Conservation (phyloP, 2,113 vertebrate genomes). For the Cephalopholis sonnerati region DNA sequence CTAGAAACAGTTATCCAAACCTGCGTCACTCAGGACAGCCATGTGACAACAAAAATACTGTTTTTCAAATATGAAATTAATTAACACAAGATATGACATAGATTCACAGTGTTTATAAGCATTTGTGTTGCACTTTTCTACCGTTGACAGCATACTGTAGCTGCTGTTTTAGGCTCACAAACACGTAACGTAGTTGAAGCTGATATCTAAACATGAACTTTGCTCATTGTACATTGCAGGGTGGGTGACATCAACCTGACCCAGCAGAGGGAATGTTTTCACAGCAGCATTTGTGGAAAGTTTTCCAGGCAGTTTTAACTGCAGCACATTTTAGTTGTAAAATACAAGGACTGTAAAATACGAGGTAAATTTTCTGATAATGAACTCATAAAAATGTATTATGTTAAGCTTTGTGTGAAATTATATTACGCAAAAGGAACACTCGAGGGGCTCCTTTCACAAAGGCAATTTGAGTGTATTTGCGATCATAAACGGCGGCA, state of each 20-base stretch:
- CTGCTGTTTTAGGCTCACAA: neutral
- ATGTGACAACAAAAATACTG: neutral
- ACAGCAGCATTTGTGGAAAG: neutral
- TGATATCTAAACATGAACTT: neutral
- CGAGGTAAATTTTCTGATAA: neutral
- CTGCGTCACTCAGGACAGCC: neutral
- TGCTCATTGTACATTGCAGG: neutral
- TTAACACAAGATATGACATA: neutral
- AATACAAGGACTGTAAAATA: constrained; percentile 12
- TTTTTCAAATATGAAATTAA: constrained; percentile 6
- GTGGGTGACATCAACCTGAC: neutral
- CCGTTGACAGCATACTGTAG: neutral
- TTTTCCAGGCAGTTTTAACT: neutral
- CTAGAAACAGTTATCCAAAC: constrained; percentile 36
- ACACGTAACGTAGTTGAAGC: neutral
- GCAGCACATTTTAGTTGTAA: neutral
- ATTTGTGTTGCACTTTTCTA: neutral
- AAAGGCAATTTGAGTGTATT: neutral
- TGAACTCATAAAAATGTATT: neutral
- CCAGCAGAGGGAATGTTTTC: neutral
- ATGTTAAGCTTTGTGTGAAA: neutral
- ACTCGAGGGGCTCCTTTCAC: neutral
- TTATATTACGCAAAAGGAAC: neutral
- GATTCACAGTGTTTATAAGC: neutral
- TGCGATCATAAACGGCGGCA: neutral